phyloP scores from a whole-genome alignment of 2,797 vertebrate species.

The Gambusia yucatana region DNA sequence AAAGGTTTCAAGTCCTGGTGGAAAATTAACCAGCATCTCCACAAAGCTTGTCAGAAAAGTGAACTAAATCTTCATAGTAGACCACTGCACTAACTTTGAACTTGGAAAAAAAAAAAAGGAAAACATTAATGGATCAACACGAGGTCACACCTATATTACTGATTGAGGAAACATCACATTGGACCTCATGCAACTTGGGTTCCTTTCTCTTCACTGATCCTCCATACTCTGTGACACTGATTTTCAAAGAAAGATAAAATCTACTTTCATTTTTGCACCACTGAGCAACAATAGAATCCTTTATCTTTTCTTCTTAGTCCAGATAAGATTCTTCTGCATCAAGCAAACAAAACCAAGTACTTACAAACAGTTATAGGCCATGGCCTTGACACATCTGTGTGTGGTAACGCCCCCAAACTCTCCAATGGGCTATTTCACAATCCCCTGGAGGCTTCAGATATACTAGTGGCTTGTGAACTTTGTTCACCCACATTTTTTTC shows the following conservation, averaged over 20 bases:
- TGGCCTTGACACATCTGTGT: neutral
- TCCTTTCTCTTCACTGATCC: neutral
- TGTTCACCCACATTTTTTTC: neutral
- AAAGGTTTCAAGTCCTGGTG: neutral
- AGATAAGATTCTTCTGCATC: neutral
- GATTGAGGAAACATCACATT: neutral
- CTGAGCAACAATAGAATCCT: neutral
- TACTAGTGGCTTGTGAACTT: neutral
- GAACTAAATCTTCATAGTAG: neutral
- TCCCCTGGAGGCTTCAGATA: neutral
- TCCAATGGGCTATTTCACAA: neutral
- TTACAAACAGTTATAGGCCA: neutral
- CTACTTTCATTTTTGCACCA: neutral
- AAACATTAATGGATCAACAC: neutral
- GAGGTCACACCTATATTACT: neutral
- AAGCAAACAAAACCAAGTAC: neutral
- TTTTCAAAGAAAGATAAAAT: neutral
- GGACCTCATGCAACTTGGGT: neutral
- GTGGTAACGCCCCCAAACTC: neutral
- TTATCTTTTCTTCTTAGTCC: neutral
- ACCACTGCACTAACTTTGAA: neutral
- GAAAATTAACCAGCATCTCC: neutral
- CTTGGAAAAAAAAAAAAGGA: neutral
- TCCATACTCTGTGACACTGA: neutral
- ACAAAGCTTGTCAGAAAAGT: neutral